Evolutionary conservation across 2,113 vertebrate genomes (phyloP).

Genomic region (Australoheros scitulus): DNA sequence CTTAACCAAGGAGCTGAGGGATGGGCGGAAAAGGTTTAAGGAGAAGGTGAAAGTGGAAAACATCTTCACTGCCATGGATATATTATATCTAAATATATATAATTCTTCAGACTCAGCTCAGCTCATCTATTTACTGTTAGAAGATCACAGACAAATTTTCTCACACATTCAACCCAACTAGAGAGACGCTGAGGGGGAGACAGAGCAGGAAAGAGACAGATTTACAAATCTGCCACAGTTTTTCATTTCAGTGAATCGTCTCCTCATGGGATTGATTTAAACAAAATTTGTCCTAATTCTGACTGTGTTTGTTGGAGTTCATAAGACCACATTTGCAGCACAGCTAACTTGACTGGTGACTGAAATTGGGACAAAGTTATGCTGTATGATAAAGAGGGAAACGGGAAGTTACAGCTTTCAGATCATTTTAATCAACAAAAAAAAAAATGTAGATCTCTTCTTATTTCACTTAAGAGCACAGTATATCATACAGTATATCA

Average conservation of each 20-base stretch:
- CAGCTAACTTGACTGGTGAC: constrained; percentile 31
- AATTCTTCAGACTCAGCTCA: not conserved
- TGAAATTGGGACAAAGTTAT: constrained; percentile 30
- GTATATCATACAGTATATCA: not conserved
- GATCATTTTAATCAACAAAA: not conserved
- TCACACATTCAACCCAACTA: constrained; percentile 9
- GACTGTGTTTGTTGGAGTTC: constrained; percentile 25
- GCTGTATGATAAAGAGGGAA: not conserved
- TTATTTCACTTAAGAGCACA: not conserved
- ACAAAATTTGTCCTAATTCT: constrained; percentile 46
- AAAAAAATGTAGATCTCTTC: not conserved
- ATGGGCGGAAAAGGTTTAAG: constrained; percentile 30
- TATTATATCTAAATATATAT: not conserved
- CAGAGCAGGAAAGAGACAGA: not conserved
- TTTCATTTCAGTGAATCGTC: constrained; percentile 22
- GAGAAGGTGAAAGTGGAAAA: constrained; percentile 29
- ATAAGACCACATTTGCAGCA: constrained; percentile 11
- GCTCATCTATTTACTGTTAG: not conserved
- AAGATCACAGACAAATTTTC: not conserved
- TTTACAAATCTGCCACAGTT: constrained; percentile 50
- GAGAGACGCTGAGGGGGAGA: not conserved
- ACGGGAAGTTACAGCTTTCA: not conserved
- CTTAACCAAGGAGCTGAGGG: constrained; percentile 44
- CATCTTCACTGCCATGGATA: not conserved
- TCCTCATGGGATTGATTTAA: constrained; percentile 37